Conservation (phyloP, 2,888 invertebrate genomes). For the Pollenia griseotomentosa region DNA sequence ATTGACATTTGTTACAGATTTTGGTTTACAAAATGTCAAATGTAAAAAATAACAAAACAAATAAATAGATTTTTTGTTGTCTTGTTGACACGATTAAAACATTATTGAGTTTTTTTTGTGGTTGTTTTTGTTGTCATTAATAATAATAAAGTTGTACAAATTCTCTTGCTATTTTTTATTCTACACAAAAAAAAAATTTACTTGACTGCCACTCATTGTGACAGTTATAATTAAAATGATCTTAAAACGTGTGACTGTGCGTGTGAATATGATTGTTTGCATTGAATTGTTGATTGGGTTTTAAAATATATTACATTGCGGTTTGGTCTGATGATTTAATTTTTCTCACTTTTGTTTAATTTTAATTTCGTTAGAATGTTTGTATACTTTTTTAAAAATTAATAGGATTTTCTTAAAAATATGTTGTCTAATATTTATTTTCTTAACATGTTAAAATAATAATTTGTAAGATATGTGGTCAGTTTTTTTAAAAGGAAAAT, state of each 20-base stretch:
- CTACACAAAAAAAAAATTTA: slow-evolving; percentile 12
- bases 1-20: slow-evolving; percentile 65
- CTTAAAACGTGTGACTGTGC: background rate
- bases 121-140: slow-evolving; percentile 29
- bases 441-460: too few species aligned
- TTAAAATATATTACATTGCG: slow-evolving; percentile 46
- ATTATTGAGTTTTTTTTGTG: slow-evolving; percentile 29
- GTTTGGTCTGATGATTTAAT: slow-evolving; percentile 37
- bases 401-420: slow-evolving; percentile 27
- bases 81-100: slow-evolving; percentile 29
- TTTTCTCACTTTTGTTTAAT: slow-evolving; percentile 13
- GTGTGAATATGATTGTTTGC: background rate
- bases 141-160: slow-evolving; percentile 57
- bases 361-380: background rate
- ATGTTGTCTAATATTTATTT: background rate
- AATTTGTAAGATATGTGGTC: background rate
- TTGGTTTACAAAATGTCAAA: slow-evolving; percentile 54
- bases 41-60: slow-evolving; percentile 41
- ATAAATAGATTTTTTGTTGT: slow-evolving; percentile 48
- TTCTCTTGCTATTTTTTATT: slow-evolving; percentile 39
- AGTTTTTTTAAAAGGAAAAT: slow-evolving; percentile 1
- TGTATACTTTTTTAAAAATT: background rate
- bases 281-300: slow-evolving; percentile 41
- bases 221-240: slow-evolving; percentile 63
- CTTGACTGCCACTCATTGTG: slow-evolving; percentile 65